Evolutionary conservation across 2,797 vertebrate genomes (phyloP).

Genomic region (Heteromormyrus szaboi): DNA sequence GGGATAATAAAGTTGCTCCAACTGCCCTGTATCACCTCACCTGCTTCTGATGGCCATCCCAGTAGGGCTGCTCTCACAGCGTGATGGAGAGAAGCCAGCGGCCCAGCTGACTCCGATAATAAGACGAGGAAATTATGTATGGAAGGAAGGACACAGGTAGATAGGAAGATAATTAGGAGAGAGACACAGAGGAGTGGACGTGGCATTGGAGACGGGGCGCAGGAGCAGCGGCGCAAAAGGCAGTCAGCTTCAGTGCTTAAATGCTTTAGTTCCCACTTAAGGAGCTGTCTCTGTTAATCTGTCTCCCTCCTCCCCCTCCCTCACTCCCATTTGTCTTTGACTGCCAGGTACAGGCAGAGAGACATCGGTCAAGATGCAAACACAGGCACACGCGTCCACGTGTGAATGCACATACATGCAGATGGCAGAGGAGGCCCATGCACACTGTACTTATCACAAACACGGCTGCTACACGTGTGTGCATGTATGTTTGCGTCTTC

Average conservation of each 20-base stretch:
- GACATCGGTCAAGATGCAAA: conserved; percentile 11
- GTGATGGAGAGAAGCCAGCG: neutral
- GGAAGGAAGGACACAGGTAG: neutral
- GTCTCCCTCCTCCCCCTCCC: conserved; percentile 21
- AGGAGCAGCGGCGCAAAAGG: conserved; percentile 6
- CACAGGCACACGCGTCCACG: neutral
- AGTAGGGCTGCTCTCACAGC: neutral
- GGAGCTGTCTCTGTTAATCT: conserved; percentile 34
- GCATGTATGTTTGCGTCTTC: neutral
- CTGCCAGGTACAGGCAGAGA: conserved; percentile 14
- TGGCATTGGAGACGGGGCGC: neutral
- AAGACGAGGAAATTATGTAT: neutral
- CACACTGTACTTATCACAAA: conserved; percentile 1
- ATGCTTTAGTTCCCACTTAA: conserved; percentile 43
- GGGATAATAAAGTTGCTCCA: neutral
- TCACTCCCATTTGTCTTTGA: conserved; percentile 25
- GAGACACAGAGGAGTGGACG: neutral
- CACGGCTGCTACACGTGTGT: neutral
- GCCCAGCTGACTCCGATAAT: neutral
- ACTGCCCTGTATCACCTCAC: neutral
- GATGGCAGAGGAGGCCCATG: neutral
- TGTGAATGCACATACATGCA: neutral
- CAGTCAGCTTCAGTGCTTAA: conserved; percentile 47
- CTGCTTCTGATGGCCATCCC: neutral
- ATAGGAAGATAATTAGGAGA: neutral